Percentiles rank a stretch among this genome's conserved stretches.
These are phyloP conservation scores for Allobates femoralis DNA, from an alignment of 2,797 vertebrate genomes.

Conservation along the genomic window DNA sequence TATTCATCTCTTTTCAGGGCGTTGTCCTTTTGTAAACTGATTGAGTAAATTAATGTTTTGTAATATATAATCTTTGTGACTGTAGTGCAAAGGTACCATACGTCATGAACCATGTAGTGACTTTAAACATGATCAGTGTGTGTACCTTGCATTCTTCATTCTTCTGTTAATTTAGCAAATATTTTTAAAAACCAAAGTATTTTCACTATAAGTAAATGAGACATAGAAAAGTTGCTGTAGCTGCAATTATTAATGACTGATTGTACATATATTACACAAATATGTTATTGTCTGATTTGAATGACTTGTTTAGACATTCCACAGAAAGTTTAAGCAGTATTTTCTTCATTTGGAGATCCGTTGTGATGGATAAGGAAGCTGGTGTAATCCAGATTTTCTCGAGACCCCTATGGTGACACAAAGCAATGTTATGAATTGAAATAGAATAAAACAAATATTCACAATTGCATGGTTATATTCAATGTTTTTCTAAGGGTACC, in stretches of 20 bases:
- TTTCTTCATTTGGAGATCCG: constrained; percentile 49
- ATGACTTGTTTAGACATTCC: neutral
- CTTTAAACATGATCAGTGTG: neutral
- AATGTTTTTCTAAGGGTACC: neutral
- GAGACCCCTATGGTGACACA: constrained; percentile 71
- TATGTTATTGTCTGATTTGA: neutral
- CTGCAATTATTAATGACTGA: neutral
- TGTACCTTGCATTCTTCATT: neutral
- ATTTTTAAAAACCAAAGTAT: neutral
- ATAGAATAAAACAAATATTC: neutral
- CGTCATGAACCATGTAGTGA: neutral
- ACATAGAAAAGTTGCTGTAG: neutral
- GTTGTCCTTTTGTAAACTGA: neutral
- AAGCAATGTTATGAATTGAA: too few species aligned
- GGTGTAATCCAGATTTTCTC: constrained; percentile 75
- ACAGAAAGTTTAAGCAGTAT: neutral
- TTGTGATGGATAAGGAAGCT: constrained; percentile 70
- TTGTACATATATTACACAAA: neutral
- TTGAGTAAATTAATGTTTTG: neutral
- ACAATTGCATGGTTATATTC: neutral
- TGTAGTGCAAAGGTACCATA: neutral
- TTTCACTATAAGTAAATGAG: neutral
- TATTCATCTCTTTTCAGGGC: neutral
- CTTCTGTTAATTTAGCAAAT: neutral
- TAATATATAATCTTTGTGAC: neutral